phyloP scores from a whole-genome alignment of 2,888 invertebrate species.

The Slavum lentiscoides region DNA sequence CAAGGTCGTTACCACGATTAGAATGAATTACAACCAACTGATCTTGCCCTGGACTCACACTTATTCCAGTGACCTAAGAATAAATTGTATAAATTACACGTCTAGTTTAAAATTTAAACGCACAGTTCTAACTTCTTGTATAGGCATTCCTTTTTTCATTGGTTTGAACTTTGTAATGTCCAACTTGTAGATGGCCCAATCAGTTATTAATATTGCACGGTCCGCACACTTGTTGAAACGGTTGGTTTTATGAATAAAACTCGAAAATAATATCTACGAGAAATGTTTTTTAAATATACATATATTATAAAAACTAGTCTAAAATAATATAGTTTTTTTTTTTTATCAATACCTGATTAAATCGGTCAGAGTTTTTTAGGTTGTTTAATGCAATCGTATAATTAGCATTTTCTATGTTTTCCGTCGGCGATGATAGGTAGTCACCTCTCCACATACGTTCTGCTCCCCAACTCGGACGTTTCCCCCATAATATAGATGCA shows the following conservation, averaged over 20 bases:
- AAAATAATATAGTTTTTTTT: not conserved
- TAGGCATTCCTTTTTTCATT: conserved; percentile 81
- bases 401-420: conserved; percentile 70
- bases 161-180: conserved; percentile 84
- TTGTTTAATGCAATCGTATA: conserved; percentile 72
- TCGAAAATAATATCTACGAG: conserved; percentile 67
- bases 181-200: conserved; percentile 81
- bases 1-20: conserved; percentile 85
- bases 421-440: conserved; percentile 71
- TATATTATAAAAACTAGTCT: not conserved
- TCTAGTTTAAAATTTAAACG: not conserved
- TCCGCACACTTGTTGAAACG: conserved; percentile 79
- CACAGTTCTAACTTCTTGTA: conserved; percentile 68
- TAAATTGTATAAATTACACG: conserved; percentile 28
- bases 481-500: conserved; percentile 72
- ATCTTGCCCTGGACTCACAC: conserved; percentile 82
- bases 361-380: conserved; percentile 70
- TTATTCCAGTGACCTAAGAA: conserved; percentile 75
- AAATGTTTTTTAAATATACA: conserved; percentile 40
- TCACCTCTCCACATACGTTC: conserved; percentile 82
- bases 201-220: conserved; percentile 85
- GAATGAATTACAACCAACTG: conserved; percentile 87
- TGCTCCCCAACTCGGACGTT: conserved; percentile 74
- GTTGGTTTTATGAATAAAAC: conserved; percentile 72
- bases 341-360: conserved; percentile 60